Percentiles rank a stretch among this genome's conserved stretches.
These are phyloP conservation scores for Acleris holmiana DNA, from an alignment of 2,888 invertebrate genomes.

Conservation along the genomic window DNA sequence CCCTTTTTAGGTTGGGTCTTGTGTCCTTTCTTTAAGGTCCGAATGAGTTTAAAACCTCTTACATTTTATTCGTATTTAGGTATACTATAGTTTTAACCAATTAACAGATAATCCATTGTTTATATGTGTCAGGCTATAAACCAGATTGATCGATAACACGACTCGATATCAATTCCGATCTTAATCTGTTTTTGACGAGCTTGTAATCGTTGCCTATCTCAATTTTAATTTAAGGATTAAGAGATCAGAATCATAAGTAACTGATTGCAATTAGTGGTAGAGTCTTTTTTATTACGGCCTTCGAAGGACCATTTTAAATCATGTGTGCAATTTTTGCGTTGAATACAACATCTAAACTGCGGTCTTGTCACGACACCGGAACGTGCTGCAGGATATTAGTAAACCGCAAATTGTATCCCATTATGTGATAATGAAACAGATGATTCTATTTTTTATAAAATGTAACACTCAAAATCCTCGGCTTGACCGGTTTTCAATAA, in stretches of 20 bases:
- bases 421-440: slow-evolving; percentile 11
- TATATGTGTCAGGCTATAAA: slow-evolving; percentile 11
- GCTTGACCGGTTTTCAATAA: slow-evolving; percentile 12
- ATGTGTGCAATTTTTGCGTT: too few relatives aligned
- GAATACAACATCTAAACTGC: neutral
- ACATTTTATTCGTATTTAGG: too few relatives aligned
- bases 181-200: slow-evolving; percentile 7
- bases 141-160: slow-evolving; percentile 6
- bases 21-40: too few relatives aligned
- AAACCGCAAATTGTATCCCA: slow-evolving; percentile 5
- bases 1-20: too few relatives aligned
- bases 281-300: neutral
- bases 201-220: neutral
- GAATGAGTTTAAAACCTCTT: too few relatives aligned
- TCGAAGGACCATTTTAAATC: too few relatives aligned
- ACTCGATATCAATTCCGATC: slow-evolving; percentile 10
- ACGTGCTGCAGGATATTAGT: neutral
- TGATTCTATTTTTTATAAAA: slow-evolving; percentile 2
- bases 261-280: neutral
- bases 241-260: neutral
- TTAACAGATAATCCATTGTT: too few relatives aligned
- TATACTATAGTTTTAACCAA: neutral
- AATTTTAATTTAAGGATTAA: neutral
- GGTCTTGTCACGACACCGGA: neutral
- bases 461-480: slow-evolving; percentile 4